Evolutionary conservation across 2,113 vertebrate species (phyloP).

Genomic region (Lutjanus erythropterus): DNA sequence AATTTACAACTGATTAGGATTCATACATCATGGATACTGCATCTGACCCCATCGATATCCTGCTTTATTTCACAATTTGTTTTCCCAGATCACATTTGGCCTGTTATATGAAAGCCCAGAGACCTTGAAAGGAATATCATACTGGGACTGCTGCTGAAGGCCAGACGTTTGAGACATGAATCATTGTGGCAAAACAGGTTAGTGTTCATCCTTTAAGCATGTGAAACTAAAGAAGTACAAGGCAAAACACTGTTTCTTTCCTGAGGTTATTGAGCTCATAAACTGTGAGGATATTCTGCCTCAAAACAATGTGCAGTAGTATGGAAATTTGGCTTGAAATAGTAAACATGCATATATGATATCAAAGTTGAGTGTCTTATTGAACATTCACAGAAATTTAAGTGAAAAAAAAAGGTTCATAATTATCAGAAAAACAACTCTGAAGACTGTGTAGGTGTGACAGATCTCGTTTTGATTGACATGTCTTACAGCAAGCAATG

Average conservation of each 20-base stretch:
- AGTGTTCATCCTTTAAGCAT: constrained; percentile 41
- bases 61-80: constrained; percentile 37
- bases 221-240: constrained; percentile 56
- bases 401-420: no score
- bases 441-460: no score
- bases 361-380: no score
- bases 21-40: constrained; percentile 1
- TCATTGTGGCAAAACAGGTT: constrained; percentile 55
- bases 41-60: neutral
- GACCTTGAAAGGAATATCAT: constrained; percentile 39
- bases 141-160: constrained; percentile 22
- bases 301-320: constrained; percentile 18
- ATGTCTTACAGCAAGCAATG: no score
- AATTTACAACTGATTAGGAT: constrained; percentile 14
- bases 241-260: constrained; percentile 29
- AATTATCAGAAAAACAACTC: no score
- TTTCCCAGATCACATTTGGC: constrained; percentile 26
- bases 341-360: no score
- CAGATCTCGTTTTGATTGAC: no score
- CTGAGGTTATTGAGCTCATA: neutral
- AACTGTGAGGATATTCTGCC: constrained; percentile 12
- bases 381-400: no score
- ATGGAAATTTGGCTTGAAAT: neutral
- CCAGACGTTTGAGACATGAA: constrained; percentile 60
- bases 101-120: constrained; percentile 28